These are phyloP conservation scores for Pimephales promelas DNA, from an alignment of 2,113 vertebrate genomes.

Conservation along the genomic window DNA sequence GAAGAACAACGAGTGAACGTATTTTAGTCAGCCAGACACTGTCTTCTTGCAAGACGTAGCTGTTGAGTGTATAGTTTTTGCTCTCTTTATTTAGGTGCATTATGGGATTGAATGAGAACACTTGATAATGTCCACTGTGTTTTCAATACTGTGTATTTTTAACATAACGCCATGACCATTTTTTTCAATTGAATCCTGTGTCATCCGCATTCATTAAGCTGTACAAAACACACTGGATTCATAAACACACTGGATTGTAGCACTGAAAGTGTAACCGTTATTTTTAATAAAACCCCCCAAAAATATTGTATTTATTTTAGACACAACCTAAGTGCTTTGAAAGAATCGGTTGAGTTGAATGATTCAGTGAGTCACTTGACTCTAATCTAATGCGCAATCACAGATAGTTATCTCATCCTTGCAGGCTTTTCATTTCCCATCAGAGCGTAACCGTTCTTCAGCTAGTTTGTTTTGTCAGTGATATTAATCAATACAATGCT, in stretches of 20 bases:
- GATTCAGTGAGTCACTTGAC: not conserved
- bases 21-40: too few species aligned
- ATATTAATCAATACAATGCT: slow-evolving; percentile 11
- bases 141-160: too few species aligned
- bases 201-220: not conserved
- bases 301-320: not conserved
- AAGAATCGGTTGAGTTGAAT: not conserved
- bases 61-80: too few species aligned
- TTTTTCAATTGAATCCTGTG: not conserved
- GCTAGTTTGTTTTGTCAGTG: slow-evolving; percentile 3
- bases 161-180: too few species aligned
- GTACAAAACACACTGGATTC: not conserved
- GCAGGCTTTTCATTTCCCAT: slow-evolving; percentile 26
- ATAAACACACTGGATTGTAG: not conserved
- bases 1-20: too few species aligned
- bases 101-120: too few species aligned
- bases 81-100: too few species aligned
- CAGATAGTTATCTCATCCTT: slow-evolving; percentile 6
- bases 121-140: too few species aligned
- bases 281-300: not conserved
- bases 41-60: too few species aligned
- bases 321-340: not conserved
- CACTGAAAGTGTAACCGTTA: not conserved
- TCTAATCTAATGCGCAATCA: slow-evolving; percentile 1
- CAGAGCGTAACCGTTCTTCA: not conserved